Evolutionary conservation across 2,888 invertebrate species (phyloP), one percentile per base, ranked within the genome.

Genomic region (Pollenia labialis): DNA sequence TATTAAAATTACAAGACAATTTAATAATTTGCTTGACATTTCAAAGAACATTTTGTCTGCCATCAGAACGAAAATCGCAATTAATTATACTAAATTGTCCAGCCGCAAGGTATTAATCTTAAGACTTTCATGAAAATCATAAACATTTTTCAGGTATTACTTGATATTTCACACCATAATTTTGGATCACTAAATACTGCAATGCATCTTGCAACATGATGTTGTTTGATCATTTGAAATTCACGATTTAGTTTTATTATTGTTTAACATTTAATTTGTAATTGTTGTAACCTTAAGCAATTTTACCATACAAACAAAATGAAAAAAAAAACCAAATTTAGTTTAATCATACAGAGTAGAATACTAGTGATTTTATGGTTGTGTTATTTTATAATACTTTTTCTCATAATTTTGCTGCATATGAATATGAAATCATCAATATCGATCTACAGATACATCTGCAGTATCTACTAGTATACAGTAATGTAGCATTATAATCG

Each of bases 241-340:
- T 64, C 72, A 79, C 79, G 74, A 64, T 69, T 72, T 80, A 11
- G 4, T 40, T 18, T 42, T 75, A 42, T 64, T 42, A 42, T 23
- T 82, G 50, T 52, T 76, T 54, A 85, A 85, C 46, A 62, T 72
- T 79, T 74, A 80, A 81, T 86, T 86, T 82, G 79, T 58, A 69
- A 64, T 58, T 79, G 48, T 74, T 75, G 75, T 81, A 58, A 62
- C 85, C 85, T 80, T 50, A 79, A 80, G 82, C 79, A 9, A 62
- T 71, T 71, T 80, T 14, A 54, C 52, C 56, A 16, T 8, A 44
- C 11, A 52, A 16, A 56, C 16, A 66, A 40, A 44, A 58, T 52
- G 10, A n/a, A 18, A 32, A 2, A 64, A 11, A 23, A n/a, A 62
- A 68, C 32, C 32, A 77, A 42, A 48, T 18, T 42, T 58, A 40